Evolutionary conservation across 2,888 invertebrate species (phyloP).

Genomic region (Rutpela maculata): DNA sequence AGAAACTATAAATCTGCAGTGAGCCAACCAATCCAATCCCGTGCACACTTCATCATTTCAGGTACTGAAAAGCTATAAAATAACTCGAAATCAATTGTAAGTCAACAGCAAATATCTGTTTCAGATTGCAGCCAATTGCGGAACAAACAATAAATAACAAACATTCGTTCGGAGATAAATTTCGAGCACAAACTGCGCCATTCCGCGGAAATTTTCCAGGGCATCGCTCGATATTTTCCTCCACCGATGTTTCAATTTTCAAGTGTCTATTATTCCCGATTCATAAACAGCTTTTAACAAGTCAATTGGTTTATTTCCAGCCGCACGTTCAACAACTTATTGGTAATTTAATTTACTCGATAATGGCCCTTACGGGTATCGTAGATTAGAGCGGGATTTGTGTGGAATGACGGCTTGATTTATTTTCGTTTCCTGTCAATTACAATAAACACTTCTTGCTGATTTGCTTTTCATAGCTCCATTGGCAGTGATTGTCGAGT

Average conservation of each 20-base stretch:
- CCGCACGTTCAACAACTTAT: slow-evolving; percentile 57
- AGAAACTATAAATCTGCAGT: background rate
- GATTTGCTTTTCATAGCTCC: slow-evolving; percentile 33
- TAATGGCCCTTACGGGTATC: slow-evolving; percentile 39
- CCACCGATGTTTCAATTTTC: slow-evolving; percentile 69
- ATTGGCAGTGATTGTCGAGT: slow-evolving; percentile 11
- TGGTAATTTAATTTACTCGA: slow-evolving; percentile 36
- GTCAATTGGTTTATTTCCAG: slow-evolving; percentile 68
- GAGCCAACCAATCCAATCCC: background rate
- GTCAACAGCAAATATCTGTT: slow-evolving; percentile 68
- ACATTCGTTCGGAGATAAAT: slow-evolving; percentile 64
- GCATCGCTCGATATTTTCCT: slow-evolving; percentile 54
- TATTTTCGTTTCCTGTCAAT: slow-evolving; percentile 54
- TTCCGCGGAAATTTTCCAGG: background rate
- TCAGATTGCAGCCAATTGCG: slow-evolving; percentile 64
- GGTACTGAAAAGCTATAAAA: slow-evolving; percentile 61
- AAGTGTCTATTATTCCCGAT: slow-evolving; percentile 67
- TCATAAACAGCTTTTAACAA: slow-evolving; percentile 70
- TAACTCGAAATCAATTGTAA: slow-evolving; percentile 62
- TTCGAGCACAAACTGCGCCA: slow-evolving; percentile 50
- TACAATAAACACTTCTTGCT: slow-evolving; percentile 51
- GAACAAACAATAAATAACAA: slow-evolving; percentile 68
- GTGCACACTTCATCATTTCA: slow-evolving; percentile 38
- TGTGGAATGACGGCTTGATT: slow-evolving; percentile 46
- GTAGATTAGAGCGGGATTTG: slow-evolving; percentile 45